phyloP scores from a whole-genome alignment of 92 coral and sea anemone genomes.

The Chrysogorgia sp. region DNA sequence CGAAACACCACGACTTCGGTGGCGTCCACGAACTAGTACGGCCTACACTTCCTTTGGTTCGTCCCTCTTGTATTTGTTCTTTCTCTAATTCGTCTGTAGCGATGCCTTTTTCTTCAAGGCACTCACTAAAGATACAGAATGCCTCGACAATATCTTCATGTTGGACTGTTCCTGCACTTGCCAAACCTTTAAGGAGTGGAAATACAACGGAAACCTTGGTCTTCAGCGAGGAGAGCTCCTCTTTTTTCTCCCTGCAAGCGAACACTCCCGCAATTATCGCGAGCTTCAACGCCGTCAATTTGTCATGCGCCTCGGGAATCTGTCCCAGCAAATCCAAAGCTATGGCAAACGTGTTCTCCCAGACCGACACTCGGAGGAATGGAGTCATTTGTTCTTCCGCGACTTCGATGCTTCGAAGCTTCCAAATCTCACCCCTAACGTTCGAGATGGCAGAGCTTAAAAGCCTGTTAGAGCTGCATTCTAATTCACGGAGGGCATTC shows the following conservation, averaged over 20 bases:
- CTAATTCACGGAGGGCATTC: slow-evolving; percentile 53
- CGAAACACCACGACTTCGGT: slow-evolving; percentile 92
- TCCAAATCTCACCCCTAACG: slow-evolving; percentile 65
- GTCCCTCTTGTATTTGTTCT: slow-evolving; percentile 62
- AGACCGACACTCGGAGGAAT: not conserved
- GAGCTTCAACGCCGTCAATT: slow-evolving; percentile 44
- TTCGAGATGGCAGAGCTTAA: slow-evolving; percentile 67
- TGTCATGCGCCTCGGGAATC: slow-evolving; percentile 1
- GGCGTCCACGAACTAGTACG: slow-evolving; percentile 58
- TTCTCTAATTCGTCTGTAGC: slow-evolving; percentile 49
- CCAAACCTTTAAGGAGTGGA: not conserved
- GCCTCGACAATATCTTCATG: slow-evolving; percentile 70
- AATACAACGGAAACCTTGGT: not conserved
- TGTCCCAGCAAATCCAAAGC: not conserved
- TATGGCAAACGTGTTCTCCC: slow-evolving; percentile 26
- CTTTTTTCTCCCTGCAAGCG: slow-evolving; percentile 61
- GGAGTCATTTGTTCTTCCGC: not conserved
- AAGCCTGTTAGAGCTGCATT: slow-evolving; percentile 53
- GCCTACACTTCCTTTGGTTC: slow-evolving; percentile 55
- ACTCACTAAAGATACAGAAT: slow-evolving; percentile 62
- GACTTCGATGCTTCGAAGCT: not conserved
- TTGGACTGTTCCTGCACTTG: slow-evolving; percentile 37
- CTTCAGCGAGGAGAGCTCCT: slow-evolving; percentile 31
- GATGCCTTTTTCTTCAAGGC: slow-evolving; percentile 45
- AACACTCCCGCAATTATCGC: slow-evolving; percentile 54